Evolutionary conservation across 2,797 vertebrate genomes (phyloP), one percentile per base, ranked within the genome.

Genomic region (Lithobates sylvaticus): DNA sequence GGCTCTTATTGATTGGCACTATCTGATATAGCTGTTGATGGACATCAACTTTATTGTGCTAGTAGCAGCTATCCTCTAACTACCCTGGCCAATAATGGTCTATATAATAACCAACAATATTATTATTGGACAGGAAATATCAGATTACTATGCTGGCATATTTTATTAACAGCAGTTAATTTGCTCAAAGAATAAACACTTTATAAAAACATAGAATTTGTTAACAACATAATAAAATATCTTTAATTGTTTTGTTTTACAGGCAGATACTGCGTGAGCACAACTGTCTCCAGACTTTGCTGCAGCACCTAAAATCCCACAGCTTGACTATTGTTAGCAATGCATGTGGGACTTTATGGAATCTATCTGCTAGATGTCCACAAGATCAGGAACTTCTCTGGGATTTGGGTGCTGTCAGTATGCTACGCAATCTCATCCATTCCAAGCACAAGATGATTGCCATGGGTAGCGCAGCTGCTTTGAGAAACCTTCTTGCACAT

Each of bases 371-470:
- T 16, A 95, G 98, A 72, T 99, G 96, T 90, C 91, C 95, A 0
- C 96, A 95, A 0, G 98, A 99, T 93, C 98, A 99, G 92, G 98
- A 99, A 92, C 94, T 99, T 86, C 95, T 99, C 23, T 99, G 98
- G 98, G 98, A 99, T 92, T 93, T 99, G 16, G 98, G 98, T 0
- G 98, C 97, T 0, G 97, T 99, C 71, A 97, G 97, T 93, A 99
- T 99, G 98, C 93, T 99, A 65, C 96, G 98, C 3, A 99, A 99
- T 94, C 97, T 99, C 29, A 98, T 99, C 90, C 97, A 99, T 91
- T 99, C 98, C 85, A 99, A 99, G 92, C 98, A 99, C 96, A 99
- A 99, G 93, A 99, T 99, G 97, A 99, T 99, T 0, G 98, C 98
- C 87, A 99, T 99, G 98, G 98, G 98, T 84, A 99, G 98, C 1